phyloP scores from a whole-genome alignment of 2,113 vertebrate species.

The Aramus guarauna region DNA sequence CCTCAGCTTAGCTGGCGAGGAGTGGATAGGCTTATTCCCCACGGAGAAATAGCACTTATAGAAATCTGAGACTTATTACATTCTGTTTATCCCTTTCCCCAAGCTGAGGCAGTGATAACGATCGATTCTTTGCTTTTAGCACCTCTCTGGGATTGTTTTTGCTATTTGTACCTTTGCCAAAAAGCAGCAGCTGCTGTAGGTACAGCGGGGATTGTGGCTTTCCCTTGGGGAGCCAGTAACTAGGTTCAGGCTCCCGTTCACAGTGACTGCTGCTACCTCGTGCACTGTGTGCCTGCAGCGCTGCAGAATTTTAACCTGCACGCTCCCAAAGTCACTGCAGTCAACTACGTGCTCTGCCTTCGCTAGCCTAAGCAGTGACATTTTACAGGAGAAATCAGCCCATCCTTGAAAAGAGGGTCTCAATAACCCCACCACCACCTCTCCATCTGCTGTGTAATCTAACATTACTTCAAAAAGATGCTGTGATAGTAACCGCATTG shows the following conservation, averaged over 20 bases:
- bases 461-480: not conserved
- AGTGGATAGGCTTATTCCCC: not conserved
- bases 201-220: not conserved
- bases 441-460: not conserved
- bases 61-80: constrained; percentile 6
- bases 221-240: not conserved
- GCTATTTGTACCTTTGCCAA: not conserved
- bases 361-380: not conserved
- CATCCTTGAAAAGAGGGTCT: not conserved
- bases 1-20: not conserved
- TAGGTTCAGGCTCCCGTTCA: not conserved
- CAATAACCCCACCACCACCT: not conserved
- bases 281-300: accelerated
- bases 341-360: not conserved
- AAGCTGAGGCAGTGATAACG: not conserved
- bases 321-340: not conserved
- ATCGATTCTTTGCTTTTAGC: constrained; percentile 37
- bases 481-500: not conserved
- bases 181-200: constrained; percentile 24
- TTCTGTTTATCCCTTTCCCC: constrained; percentile 6
- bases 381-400: not conserved
- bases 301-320: not conserved
- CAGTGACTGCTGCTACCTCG: not conserved
- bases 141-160: constrained; percentile 32
- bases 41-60: not conserved